Conservation (phyloP, 2,113 vertebrate species). For the Pavo muticus region DNA sequence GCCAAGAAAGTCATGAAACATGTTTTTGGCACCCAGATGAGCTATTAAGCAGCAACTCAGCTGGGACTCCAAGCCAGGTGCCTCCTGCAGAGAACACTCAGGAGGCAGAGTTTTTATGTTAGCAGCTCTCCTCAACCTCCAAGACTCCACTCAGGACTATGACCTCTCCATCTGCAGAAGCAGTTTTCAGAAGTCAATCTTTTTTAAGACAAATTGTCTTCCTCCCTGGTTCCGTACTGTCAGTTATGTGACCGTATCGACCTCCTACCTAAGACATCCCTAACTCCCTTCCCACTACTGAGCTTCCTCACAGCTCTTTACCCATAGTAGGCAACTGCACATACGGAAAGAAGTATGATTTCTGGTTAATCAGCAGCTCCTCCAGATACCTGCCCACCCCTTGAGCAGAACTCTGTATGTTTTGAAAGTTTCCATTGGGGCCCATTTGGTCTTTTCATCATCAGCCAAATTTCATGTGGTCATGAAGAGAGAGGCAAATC, state of each 20-base stretch:
- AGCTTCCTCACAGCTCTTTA: background rate
- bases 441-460: constrained; percentile 22
- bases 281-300: background rate
- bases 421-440: constrained; percentile 9
- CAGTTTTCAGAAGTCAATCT: background rate
- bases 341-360: background rate
- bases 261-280: background rate
- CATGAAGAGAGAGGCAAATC: constrained; percentile 34
- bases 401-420: background rate
- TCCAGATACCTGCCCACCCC: background rate
- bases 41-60: constrained; percentile 53
- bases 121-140: background rate
- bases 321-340: background rate
- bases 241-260: background rate
- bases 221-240: background rate
- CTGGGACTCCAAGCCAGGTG: constrained; percentile 58
- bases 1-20: constrained; percentile 60
- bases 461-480: constrained; percentile 39
- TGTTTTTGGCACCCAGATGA: constrained; percentile 54
- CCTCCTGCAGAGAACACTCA: constrained; percentile 52
- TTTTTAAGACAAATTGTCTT: background rate
- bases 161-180: constrained; percentile 1
- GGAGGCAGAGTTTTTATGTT: constrained; percentile 5
- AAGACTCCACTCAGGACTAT: background rate
- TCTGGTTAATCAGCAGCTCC: background rate